Conservation (phyloP, 2,888 invertebrate genomes). For the Apamea sordens region DNA sequence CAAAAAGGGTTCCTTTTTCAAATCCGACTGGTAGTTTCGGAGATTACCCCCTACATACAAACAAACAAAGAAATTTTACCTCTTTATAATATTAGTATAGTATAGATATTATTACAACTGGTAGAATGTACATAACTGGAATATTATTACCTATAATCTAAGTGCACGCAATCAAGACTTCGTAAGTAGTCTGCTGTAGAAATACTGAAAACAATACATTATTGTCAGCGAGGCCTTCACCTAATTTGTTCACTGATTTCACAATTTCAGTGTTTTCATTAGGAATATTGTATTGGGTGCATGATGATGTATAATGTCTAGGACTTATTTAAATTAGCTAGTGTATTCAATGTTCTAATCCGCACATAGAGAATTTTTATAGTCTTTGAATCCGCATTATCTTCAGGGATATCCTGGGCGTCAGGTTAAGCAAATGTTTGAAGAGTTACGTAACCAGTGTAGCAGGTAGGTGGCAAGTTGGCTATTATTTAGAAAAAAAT, state of each 20-base stretch:
- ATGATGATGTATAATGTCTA: conserved; percentile 32
- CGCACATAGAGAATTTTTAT: too few species aligned
- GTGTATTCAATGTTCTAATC: conserved; percentile 4
- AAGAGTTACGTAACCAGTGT: conserved; percentile 10
- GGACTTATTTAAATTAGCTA: conserved; percentile 1
- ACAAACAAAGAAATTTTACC: too few species aligned
- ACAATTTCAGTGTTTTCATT: conserved; percentile 55
- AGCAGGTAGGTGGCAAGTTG: not conserved
- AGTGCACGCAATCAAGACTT: conserved; percentile 50
- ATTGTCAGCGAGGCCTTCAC: conserved; percentile 69
- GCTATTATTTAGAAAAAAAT: not conserved
- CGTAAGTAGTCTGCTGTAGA: conserved; percentile 48
- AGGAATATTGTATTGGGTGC: conserved; percentile 36
- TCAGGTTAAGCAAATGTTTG: conserved; percentile 44
- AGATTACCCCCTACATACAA: too few species aligned
- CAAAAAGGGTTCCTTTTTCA: too few species aligned
- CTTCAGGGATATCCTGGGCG: conserved; percentile 9
- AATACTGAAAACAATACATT: conserved; percentile 71
- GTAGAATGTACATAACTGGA: conserved; percentile 17
- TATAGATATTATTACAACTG: not conserved
- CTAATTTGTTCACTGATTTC: conserved; percentile 66
- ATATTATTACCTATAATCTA: conserved; percentile 30
- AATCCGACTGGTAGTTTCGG: too few species aligned
- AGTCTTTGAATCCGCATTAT: conserved; percentile 20
- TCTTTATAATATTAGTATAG: too few species aligned